A percentile compares a stretch with the other conserved stretches of the same genome.
phyloP scores from a whole-genome alignment of 2,888 invertebrate species.

The Tachina grossa region DNA sequence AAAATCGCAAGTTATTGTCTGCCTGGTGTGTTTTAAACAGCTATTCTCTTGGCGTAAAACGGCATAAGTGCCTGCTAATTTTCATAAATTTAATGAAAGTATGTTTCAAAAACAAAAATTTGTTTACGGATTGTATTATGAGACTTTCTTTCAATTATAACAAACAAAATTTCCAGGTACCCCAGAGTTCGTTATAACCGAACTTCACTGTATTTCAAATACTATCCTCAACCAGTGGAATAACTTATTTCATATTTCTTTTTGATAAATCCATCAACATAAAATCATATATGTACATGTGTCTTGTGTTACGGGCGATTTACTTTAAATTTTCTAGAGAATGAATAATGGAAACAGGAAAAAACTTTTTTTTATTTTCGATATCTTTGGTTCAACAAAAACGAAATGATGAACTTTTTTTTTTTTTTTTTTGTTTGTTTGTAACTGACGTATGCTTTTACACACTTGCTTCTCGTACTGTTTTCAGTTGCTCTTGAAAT shows the following conservation, averaged over 20 bases:
- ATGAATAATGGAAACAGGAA: slow-evolving; percentile 20
- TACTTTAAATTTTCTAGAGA: slow-evolving; percentile 8
- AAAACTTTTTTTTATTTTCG: slow-evolving; percentile 7
- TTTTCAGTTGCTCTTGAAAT: slow-evolving; percentile 32
- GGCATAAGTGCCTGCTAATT: too few species aligned
- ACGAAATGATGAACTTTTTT: neutral
- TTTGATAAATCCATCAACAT: slow-evolving; percentile 35
- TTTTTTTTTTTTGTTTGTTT: neutral
- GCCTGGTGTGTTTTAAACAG: too few species aligned
- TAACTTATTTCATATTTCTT: neutral
- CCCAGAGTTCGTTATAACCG: too few species aligned
- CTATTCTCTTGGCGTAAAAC: too few species aligned
- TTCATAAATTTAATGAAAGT: too few species aligned
- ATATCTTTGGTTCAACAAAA: slow-evolving; percentile 3
- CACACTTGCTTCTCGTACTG: neutral
- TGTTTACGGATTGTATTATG: too few species aligned
- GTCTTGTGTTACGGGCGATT: slow-evolving; percentile 4
- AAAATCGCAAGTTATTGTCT: too few species aligned
- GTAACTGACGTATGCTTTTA: slow-evolving; percentile 14
- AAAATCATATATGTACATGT: slow-evolving; percentile 5
- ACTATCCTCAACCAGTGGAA: neutral
- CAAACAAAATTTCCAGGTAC: too few species aligned
- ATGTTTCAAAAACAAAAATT: too few species aligned
- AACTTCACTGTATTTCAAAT: neutral
- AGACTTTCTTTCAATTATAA: too few species aligned